Evolutionary conservation across 2,888 invertebrate species (phyloP).

Genomic region (Yponomeuta malinellus): DNA sequence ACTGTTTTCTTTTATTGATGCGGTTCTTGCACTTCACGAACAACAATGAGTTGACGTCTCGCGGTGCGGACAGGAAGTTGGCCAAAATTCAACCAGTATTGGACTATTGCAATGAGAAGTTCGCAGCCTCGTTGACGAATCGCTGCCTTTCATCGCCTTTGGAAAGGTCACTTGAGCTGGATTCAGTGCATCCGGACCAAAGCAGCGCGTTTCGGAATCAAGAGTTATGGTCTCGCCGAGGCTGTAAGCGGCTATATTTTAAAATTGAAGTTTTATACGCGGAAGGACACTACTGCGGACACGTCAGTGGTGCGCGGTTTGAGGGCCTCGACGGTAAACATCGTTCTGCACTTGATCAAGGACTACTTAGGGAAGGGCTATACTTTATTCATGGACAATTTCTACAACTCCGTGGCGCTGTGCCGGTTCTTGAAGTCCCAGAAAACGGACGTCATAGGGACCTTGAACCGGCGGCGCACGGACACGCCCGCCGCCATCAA

Average conservation of each 20-base stretch:
- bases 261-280: conserved; percentile 22
- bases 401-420: conserved; percentile 10
- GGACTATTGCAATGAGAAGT: conserved; percentile 22
- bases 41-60: conserved; percentile 18
- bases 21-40: conserved; percentile 23
- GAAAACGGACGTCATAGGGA: conserved; percentile 15
- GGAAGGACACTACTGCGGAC: conserved; percentile 20
- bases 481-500: conserved; percentile 12
- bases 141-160: conserved; percentile 22
- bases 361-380: conserved; percentile 15
- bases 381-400: conserved; percentile 15
- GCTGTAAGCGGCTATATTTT: conserved; percentile 22
- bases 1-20: neutral
- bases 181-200: conserved; percentile 24
- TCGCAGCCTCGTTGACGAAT: conserved; percentile 23
- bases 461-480: conserved; percentile 8
- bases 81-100: conserved; percentile 18
- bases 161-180: conserved; percentile 24
- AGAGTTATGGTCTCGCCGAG: conserved; percentile 22
- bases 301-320: conserved; percentile 19
- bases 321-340: too few species aligned
- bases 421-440: neutral
- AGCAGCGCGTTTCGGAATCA: conserved; percentile 24
- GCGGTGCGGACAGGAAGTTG: conserved; percentile 20
- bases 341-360: conserved; percentile 16